Percentiles rank a stretch among this genome's conserved stretches.
Conservation (phyloP, 2,888 invertebrate species). For the Macrophya annulata region DNA sequence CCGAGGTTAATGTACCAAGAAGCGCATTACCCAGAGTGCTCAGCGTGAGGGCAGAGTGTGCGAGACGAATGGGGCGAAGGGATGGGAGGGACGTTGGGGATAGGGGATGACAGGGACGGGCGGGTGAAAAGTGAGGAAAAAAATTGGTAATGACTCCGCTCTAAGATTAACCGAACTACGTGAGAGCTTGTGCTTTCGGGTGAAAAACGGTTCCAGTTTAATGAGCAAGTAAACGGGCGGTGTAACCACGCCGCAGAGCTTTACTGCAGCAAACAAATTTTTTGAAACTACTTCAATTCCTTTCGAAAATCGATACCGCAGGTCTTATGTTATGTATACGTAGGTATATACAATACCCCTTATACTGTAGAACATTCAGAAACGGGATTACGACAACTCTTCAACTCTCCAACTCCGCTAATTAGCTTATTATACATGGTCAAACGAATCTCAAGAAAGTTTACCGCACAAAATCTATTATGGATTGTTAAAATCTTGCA, state of each 20-base stretch:
- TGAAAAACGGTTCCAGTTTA: constrained; percentile 36
- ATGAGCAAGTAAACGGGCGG: constrained; percentile 36
- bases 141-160: constrained; percentile 64
- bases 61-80: constrained; percentile 58
- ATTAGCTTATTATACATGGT: constrained; percentile 9
- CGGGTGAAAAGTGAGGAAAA: constrained; percentile 59
- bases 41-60: constrained; percentile 64
- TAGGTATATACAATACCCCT: too few relatives aligned
- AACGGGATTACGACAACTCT: background rate
- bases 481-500: background rate
- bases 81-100: constrained; percentile 51
- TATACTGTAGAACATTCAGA: background rate
- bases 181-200: constrained; percentile 41
- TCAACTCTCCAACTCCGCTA: background rate
- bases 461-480: background rate
- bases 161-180: constrained; percentile 62
- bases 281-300: background rate
- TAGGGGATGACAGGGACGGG: constrained; percentile 60
- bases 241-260: background rate
- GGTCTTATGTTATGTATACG: background rate
- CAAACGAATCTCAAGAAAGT: background rate
- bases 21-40: constrained; percentile 74
- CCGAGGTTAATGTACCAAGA: constrained; percentile 75
- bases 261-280: constrained; percentile 1
- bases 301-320: background rate